These are phyloP conservation scores for Tenthredo amoena DNA, from an alignment of 2,888 invertebrate genomes.

Conservation along the genomic window DNA sequence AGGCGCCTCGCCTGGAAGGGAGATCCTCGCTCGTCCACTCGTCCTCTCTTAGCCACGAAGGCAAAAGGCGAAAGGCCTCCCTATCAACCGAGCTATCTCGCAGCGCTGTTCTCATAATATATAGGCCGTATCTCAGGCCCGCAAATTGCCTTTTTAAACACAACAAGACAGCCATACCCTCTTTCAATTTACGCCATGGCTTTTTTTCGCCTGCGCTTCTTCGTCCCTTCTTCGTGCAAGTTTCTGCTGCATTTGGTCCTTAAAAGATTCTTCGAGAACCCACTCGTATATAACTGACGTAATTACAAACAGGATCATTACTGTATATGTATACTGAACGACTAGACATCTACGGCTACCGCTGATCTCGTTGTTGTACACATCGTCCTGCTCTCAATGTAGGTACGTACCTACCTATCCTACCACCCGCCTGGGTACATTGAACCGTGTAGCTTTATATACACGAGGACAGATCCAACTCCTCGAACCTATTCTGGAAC, in stretches of 20 bases:
- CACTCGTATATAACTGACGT: conserved; percentile 50
- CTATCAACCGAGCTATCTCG: conserved; percentile 75
- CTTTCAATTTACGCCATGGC: conserved; percentile 76
- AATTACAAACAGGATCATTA: conserved; percentile 51
- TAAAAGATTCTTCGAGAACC: conserved; percentile 48
- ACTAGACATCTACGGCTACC: conserved; percentile 36
- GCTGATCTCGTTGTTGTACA: conserved; percentile 23
- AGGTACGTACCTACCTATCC: background rate
- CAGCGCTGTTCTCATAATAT: conserved; percentile 73
- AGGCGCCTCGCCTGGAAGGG: conserved; percentile 56
- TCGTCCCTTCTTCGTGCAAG: conserved; percentile 46
- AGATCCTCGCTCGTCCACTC: conserved; percentile 51
- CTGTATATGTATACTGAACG: conserved; percentile 33
- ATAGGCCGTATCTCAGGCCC: conserved; percentile 76
- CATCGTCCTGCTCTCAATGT: background rate
- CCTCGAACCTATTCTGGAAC: conserved; percentile 40
- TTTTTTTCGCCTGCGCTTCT: conserved; percentile 67
- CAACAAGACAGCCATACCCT: conserved; percentile 70
- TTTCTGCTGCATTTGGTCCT: conserved; percentile 66
- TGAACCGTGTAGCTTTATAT: conserved; percentile 18
- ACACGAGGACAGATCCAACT: conserved; percentile 19
- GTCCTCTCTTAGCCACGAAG: conserved; percentile 52
- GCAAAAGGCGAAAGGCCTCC: conserved; percentile 60
- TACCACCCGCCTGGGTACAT: conserved; percentile 40
- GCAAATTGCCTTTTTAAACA: conserved; percentile 77